Conservation (phyloP, 2,888 invertebrate species). For the Meteorus cinctellus region DNA sequence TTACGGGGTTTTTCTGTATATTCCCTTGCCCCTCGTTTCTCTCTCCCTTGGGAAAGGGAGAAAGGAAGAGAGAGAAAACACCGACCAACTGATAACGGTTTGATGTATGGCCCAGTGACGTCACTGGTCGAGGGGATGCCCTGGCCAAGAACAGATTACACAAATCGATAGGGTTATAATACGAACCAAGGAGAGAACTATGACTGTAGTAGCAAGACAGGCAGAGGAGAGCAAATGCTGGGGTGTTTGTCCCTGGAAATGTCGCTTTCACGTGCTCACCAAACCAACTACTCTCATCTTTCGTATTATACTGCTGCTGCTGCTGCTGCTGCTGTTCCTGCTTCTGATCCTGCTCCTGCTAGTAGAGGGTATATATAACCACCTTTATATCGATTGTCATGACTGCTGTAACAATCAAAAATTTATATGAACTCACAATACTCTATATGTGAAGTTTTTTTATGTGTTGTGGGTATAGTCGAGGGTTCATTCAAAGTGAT, state of each 20-base stretch:
- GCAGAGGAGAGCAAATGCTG: neutral
- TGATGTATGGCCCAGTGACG: constrained; percentile 67
- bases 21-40: constrained; percentile 42
- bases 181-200: constrained; percentile 35
- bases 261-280: neutral
- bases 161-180: constrained; percentile 68
- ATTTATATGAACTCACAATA: neutral
- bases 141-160: constrained; percentile 69
- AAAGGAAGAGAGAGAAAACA: constrained; percentile 52
- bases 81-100: constrained; percentile 70
- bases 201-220: constrained; percentile 13
- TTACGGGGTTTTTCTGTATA: constrained; percentile 38
- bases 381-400: neutral
- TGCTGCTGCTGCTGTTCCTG: neutral
- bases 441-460: no score
- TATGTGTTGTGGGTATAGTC: no score
- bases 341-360: neutral
- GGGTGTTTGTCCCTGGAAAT: constrained; percentile 17
- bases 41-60: constrained; percentile 42
- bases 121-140: constrained; percentile 64
- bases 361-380: neutral
- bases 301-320: neutral
- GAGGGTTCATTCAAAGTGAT: no score
- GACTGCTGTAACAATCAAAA: neutral
- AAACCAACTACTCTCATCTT: neutral